Evolutionary conservation across 2,888 invertebrate genomes (phyloP).

Genomic region (Halictus ligatus): DNA sequence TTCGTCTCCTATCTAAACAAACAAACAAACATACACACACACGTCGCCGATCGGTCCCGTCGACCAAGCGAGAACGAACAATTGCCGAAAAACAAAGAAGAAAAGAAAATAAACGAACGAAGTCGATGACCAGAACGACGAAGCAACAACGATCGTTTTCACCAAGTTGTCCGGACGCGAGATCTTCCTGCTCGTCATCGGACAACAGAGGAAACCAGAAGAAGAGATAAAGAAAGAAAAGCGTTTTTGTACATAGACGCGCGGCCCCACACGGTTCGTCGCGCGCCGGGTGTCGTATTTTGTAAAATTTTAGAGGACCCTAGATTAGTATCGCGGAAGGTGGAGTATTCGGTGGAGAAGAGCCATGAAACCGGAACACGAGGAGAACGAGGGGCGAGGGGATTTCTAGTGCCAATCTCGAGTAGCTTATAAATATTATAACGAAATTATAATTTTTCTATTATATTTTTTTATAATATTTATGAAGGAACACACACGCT

Average conservation of each 20-base stretch:
- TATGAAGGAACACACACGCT: conserved; percentile 56
- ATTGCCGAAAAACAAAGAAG: not conserved
- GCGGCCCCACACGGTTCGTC: conserved; percentile 20
- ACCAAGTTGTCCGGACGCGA: not conserved
- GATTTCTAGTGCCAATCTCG: conserved; percentile 63
- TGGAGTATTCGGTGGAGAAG: not conserved
- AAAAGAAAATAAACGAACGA: not conserved
- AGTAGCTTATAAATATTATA: conserved; percentile 66
- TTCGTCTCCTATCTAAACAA: conserved; percentile 35
- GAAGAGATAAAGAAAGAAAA: not conserved
- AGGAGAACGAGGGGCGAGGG: conserved; percentile 3
- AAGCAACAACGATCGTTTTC: not conserved
- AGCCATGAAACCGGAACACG: not conserved
- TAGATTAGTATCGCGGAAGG: conserved; percentile 31
- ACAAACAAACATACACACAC: conserved; percentile 3
- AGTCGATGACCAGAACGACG: not conserved
- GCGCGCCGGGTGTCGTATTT: conserved; percentile 47
- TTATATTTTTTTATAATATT: conserved; percentile 67
- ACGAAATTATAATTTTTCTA: conserved; percentile 65
- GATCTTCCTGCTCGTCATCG: not conserved
- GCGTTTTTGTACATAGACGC: conserved; percentile 55
- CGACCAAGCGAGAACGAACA: conserved; percentile 22
- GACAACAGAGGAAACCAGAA: not conserved
- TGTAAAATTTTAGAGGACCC: conserved; percentile 51
- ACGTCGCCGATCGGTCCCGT: conserved; percentile 41